Evolutionary conservation across 2,888 invertebrate species (phyloP), one percentile per base, ranked within the genome.

Genomic region (Xanthia icteritia): DNA sequence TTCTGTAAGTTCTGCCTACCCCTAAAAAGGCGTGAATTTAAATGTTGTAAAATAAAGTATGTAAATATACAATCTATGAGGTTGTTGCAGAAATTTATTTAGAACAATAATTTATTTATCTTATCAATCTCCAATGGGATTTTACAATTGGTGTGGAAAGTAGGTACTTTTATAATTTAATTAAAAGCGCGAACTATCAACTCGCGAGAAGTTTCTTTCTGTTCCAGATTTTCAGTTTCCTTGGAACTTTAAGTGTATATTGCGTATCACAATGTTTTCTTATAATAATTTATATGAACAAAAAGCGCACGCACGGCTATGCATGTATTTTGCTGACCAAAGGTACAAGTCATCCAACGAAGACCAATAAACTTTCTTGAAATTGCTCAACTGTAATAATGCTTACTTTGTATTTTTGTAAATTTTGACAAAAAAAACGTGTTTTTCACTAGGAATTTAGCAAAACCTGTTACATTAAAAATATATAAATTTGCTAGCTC

Each of bases 331-430:
- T 60, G 79, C 51, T 42, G 31, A 51, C 6, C 15, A 39, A n/a
- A 48, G 60, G 11, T 67, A 20, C 23, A 36, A 36, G 56, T n/a
- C 58, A n/a, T 36, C n/a, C 2, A n/a, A 67, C 15, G 67, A n/a
- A 65, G 31, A 76, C 31, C 54, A 77, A n/a, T 77, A 36, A 56
- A 78, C 48, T 51, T 51, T 48, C 20, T 23, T 65, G 11, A 77
- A 77, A 60, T 31, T 60, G 36, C 61, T 20, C 31, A 31, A 31
- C 31, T 31, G 2, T 45, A 45, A 13, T 45, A 48, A 6, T 79
- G 68, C 78, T 67, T 76, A 76, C 48, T 60, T 67, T 48, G 56
- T 68, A 76, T 42, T 78, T 67, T 51, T 58, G 27, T 48, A 17
- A 31, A 17, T n/a, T 4, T 39, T 23, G 20, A 2, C 11, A 27